A percentile compares a stretch with the other conserved stretches of the same genome.
Evolutionary conservation across 2,797 vertebrate genomes (phyloP).

Genomic region (Chanos chanos): DNA sequence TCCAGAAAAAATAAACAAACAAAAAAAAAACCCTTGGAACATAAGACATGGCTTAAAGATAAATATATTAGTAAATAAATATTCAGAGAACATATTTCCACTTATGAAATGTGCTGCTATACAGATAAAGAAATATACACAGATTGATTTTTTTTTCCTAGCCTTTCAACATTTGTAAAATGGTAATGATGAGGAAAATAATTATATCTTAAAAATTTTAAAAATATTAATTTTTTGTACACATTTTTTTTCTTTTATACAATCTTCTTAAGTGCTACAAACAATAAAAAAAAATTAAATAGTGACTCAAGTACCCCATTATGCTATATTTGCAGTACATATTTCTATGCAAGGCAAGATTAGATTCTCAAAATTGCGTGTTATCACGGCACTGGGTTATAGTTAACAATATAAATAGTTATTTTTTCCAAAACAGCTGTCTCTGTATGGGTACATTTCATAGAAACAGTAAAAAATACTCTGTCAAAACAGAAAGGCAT

Average conservation of each 20-base stretch:
- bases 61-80: slow-evolving; percentile 99
- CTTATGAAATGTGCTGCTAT: slow-evolving; percentile 99
- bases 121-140: slow-evolving; percentile 98
- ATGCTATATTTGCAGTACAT: slow-evolving; percentile 76
- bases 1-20: slow-evolving; percentile 77
- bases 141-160: slow-evolving; percentile 88
- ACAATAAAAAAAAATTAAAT: slow-evolving; percentile 86
- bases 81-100: slow-evolving; percentile 99
- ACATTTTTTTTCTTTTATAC: slow-evolving; percentile 83
- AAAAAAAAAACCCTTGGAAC: slow-evolving; percentile 90
- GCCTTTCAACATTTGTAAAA: slow-evolving; percentile 85
- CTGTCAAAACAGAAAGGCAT: slow-evolving; percentile 78
- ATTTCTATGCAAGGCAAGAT: slow-evolving; percentile 77
- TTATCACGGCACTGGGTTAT: slow-evolving; percentile 76
- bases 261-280: slow-evolving; percentile 98
- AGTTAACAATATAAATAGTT: slow-evolving; percentile 70
- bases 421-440: slow-evolving; percentile 62
- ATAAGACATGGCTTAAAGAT: slow-evolving; percentile 99
- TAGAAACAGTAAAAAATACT: slow-evolving; percentile 81
- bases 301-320: slow-evolving; percentile 88
- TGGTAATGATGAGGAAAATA: slow-evolving; percentile 91
- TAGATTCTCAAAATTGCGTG: slow-evolving; percentile 66
- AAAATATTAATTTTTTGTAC: slow-evolving; percentile 90
- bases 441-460: slow-evolving; percentile 78
- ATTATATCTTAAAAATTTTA: slow-evolving; percentile 75